These are phyloP conservation scores for Orthosia cruda DNA, from an alignment of 2,888 invertebrate genomes.

Conservation along the genomic window DNA sequence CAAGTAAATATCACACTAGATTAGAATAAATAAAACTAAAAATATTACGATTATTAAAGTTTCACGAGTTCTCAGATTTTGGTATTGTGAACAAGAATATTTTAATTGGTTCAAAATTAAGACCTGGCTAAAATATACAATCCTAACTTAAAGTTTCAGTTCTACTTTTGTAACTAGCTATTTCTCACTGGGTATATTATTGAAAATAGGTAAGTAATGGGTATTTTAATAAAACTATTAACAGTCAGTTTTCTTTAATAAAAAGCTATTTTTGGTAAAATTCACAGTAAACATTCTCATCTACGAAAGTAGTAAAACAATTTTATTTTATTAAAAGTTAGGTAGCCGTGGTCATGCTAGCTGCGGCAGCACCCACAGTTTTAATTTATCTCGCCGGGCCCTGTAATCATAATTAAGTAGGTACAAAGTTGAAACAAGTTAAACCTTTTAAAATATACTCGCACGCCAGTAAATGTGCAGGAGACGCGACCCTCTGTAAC, in stretches of 20 bases:
- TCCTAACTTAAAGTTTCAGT: background rate
- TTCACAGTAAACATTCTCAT: constrained; percentile 2
- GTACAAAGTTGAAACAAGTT: constrained; percentile 65
- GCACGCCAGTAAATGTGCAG: constrained; percentile 22
- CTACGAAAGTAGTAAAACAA: constrained; percentile 44
- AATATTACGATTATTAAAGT: background rate
- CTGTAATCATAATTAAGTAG: constrained; percentile 65
- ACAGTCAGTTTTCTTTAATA: too few species aligned
- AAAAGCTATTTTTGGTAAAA: background rate
- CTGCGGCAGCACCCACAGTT: constrained; percentile 53
- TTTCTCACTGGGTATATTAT: background rate
- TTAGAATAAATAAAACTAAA: background rate
- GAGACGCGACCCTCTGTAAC: constrained; percentile 11
- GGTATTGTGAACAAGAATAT: constrained; percentile 2
- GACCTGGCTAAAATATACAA: background rate
- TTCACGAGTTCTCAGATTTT: background rate
- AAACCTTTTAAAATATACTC: constrained; percentile 60
- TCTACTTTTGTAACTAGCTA: background rate
- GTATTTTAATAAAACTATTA: too few species aligned
- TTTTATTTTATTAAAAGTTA: constrained; percentile 57
- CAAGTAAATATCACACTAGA: background rate
- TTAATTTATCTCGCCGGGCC: constrained; percentile 62
- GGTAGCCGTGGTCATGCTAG: constrained; percentile 37
- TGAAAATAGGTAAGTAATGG: background rate
- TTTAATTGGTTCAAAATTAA: constrained; percentile 5